A percentile compares a stretch with the other conserved stretches of the same genome.
Evolutionary conservation across 2,113 vertebrate species (phyloP).

Genomic region (Aptenodytes forsteri): DNA sequence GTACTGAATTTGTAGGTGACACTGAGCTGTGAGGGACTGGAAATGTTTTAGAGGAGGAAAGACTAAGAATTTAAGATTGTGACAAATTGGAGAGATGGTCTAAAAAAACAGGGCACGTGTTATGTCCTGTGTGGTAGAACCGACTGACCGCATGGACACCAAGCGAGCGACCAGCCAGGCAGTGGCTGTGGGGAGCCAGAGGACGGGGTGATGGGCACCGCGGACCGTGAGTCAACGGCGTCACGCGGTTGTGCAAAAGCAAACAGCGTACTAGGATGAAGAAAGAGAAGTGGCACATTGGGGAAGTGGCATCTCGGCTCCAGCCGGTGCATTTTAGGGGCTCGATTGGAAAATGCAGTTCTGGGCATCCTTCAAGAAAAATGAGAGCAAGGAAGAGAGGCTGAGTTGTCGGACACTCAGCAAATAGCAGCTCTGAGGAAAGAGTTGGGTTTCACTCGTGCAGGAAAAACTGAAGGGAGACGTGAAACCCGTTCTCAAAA

Average conservation of each 20-base stretch:
- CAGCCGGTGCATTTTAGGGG: background rate
- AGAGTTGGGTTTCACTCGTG: background rate
- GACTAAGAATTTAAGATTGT: background rate
- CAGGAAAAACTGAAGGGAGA: background rate
- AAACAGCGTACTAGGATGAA: background rate
- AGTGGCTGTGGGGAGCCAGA: background rate
- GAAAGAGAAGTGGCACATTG: background rate
- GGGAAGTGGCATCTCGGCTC: background rate
- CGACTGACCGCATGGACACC: background rate
- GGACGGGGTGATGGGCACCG: background rate
- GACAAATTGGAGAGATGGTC: background rate
- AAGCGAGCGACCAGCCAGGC: background rate
- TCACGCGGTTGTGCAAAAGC: background rate
- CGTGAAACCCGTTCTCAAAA: background rate
- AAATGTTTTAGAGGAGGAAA: background rate
- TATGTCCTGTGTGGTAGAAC: background rate
- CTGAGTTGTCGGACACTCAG: background rate
- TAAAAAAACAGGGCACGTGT: background rate
- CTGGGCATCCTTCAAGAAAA: background rate
- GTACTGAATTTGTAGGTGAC: background rate
- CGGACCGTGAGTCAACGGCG: background rate
- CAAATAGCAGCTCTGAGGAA: background rate
- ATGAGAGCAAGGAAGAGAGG: background rate
- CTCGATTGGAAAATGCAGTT: background rate
- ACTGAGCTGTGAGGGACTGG: background rate